Percentiles rank a stretch among this genome's conserved stretches.
phyloP scores from a whole-genome alignment of 1,140 invertebrate genomes.

The Sesamia nonagrioides region DNA sequence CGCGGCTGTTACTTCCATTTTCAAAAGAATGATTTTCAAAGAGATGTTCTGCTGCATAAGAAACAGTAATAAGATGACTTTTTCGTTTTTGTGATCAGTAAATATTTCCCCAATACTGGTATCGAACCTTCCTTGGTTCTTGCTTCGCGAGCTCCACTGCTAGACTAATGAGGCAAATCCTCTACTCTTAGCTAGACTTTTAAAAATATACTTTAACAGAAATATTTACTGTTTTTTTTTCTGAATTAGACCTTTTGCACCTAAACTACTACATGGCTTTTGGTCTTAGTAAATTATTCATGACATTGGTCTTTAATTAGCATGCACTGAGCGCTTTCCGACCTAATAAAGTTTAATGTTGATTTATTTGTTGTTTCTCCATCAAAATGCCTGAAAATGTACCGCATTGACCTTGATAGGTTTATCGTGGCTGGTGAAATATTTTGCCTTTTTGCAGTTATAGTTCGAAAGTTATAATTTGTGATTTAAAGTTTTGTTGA shows the following conservation, averaged over 20 bases:
- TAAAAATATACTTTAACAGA: too few species aligned
- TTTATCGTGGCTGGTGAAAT: not conserved
- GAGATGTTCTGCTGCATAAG: too few species aligned
- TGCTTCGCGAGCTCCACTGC: too few species aligned
- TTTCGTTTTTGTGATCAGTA: too few species aligned
- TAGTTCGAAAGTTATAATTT: not conserved
- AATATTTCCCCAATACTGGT: too few species aligned
- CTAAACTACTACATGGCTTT: not conserved
- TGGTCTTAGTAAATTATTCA: constrained; percentile 44
- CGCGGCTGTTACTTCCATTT: too few species aligned
- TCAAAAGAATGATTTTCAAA: too few species aligned
- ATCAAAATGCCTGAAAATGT: constrained; percentile 1
- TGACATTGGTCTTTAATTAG: constrained; percentile 44
- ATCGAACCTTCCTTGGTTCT: too few species aligned
- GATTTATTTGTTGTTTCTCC: constrained; percentile 43
- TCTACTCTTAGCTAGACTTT: too few species aligned
- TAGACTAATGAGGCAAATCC: too few species aligned
- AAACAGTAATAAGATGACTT: too few species aligned
- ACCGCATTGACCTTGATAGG: constrained; percentile 15
- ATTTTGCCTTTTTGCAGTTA: not conserved
- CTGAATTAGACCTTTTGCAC: not conserved
- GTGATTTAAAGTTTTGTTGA: not conserved
- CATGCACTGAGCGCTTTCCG: constrained; percentile 29
- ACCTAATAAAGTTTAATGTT: constrained; percentile 49
- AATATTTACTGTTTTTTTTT: too few species aligned